phyloP scores from a whole-genome alignment of 1,140 invertebrate species.

The Brachionus angularis region DNA sequence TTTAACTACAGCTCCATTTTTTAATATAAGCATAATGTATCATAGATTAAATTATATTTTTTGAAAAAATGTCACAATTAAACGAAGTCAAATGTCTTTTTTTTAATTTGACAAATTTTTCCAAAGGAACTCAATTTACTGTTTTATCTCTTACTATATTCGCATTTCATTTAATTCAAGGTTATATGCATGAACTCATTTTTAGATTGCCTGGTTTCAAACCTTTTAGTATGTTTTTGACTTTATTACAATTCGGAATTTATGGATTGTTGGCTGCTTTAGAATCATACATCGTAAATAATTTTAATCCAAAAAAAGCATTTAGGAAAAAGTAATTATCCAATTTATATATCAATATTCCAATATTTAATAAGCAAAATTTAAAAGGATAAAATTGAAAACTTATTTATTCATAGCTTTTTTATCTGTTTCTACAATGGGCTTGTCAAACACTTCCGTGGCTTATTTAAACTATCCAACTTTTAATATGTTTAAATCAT shows the following conservation, averaged over 20 bases:
- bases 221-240: conserved; percentile 84
- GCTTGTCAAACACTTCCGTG: conserved; percentile 19
- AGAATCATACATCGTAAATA: not conserved
- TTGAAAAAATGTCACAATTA: not conserved
- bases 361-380: too few species aligned
- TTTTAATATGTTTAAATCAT: conserved; percentile 42
- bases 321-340: not conserved
- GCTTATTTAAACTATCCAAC: conserved; percentile 41
- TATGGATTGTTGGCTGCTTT: not conserved
- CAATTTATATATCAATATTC: too few species aligned
- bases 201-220: conserved; percentile 81
- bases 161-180: conserved; percentile 32
- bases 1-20: not conserved
- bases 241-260: conserved; percentile 74
- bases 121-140: conserved; percentile 28
- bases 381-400: conserved; percentile 16
- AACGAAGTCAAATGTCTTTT: conserved; percentile 27
- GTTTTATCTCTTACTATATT: conserved; percentile 13
- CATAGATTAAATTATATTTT: not conserved
- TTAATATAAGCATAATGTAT: not conserved
- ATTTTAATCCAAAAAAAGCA: not conserved
- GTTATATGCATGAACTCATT: conserved; percentile 66
- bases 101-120: conserved; percentile 2
- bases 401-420: conserved; percentile 41
- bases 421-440: conserved; percentile 36